Evolutionary conservation across 2,113 vertebrate genomes (phyloP), one percentile per base, ranked within the genome.

Genomic region (Zosterops japonicus): DNA sequence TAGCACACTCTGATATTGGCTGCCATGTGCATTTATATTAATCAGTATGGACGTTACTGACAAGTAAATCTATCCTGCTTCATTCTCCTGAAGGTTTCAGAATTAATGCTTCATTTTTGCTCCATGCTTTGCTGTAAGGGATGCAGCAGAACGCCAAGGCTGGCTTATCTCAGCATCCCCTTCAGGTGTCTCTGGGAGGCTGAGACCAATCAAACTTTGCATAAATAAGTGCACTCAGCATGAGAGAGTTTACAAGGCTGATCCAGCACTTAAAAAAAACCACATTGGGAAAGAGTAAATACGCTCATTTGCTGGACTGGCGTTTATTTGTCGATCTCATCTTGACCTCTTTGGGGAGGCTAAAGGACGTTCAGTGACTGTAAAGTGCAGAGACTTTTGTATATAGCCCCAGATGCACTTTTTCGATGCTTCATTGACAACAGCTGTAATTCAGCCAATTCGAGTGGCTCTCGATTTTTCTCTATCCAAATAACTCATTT

Each of bases 111-210:
- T 93, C 50, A 31, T 87, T 82, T n/a, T n/a, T 90, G 59, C 65
- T 87, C 64, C 4, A 16, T 35, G 49, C 55, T 95, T 80, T 9
- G 13, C 76, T 95, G 6, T n/a, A 53, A 31, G 53, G 77, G 82
- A 44, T 79, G 64, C 36, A 63, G 65, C 64, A 50, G 83, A 52
- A 83, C 19, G 11, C n/a, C 36, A 80, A n/a, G 42, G 56, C 67
- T 94, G 65, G 55, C 92, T 95, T 68, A 60, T 80, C 75, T 97
- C 81, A 89, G 41, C 72, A 85, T 94, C 57, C 90, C 65, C 76
- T 96, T 97, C 94, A 96, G 93, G 95, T 95, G 91, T 94, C 92
- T 94, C 70, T 81, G 68, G 64, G 83, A 95, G 86, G 83, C 95
- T 92, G 79, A 94, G 68, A 68, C 86, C 49, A 63, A 82, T 89